Base-by-base conservation (phyloP, 2,888 invertebrate genomes). In the Ophraella communa region DNA sequence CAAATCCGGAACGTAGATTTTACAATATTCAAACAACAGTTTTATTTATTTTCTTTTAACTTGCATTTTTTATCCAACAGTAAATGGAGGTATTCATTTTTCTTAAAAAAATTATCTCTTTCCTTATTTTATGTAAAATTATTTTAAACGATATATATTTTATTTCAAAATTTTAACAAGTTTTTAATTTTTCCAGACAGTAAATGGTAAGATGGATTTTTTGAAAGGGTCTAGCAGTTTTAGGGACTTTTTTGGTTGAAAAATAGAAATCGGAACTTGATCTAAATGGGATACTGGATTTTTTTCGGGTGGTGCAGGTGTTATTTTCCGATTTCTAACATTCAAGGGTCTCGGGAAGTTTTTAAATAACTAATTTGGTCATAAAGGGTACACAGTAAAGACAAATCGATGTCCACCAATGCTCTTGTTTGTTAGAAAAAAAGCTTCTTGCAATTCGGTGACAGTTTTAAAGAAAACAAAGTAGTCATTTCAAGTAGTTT, bases 251-350 rank as follows among this genome's bases (percentile, higher is more conserved):
- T 39, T 39, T 39, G 17, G 39, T 17, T 39, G 17, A 17, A 39
- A 39, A 39, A 39, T 17, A 39, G 14, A 14, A 47, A 47, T 23
- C 23, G 10, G 23, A n/a, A 14, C 1, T 21, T 10, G 4, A 8
- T 11, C 2, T 21, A 21, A 45, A 45, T n/a, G 18, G 47, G 47
- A 47, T 47, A 21, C 7, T 45, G 23, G n/a, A 45, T 20, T 45
- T 45, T 45, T 47, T 47, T 21, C 8, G 47, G 47, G 23, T 47
- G 47, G 47, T 47, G 47, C 23, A 47, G 47, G 23, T 47, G 47
- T 47, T 21, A 20, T 47, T 17, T 17, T 23, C 11, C n/a, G 14
- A 4, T 23, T n/a, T 23, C 11, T 47, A 47, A 23, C 47, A 47
- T 47, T 47, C 23, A 47, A 47, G 47, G n/a, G 20, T 23, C n/a